Percentiles rank a stretch among this genome's conserved stretches.
Evolutionary conservation across 2,113 vertebrate species (phyloP).

Genomic region (Athene cunicularia): DNA sequence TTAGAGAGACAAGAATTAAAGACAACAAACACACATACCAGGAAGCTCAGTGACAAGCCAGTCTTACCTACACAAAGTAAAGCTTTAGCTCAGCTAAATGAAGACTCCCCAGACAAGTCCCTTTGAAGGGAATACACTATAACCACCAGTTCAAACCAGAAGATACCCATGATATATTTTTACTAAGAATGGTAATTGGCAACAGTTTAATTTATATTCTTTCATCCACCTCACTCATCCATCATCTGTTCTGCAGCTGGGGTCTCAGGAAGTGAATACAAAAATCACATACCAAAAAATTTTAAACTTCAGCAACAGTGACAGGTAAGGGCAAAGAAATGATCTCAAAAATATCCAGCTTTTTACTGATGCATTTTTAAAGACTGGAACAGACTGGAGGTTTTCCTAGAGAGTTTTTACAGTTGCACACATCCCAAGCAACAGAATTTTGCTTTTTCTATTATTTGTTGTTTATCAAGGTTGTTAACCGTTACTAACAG

Average conservation of each 20-base stretch:
- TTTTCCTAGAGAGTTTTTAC: not conserved
- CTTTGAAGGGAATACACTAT: not conserved
- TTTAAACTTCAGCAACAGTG: not conserved
- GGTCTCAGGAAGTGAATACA: not conserved
- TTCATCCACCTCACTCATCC: not conserved
- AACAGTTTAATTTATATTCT: not conserved
- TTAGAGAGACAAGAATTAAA: not conserved
- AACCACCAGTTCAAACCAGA: not conserved
- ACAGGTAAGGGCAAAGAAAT: not conserved
- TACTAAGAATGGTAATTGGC: not conserved
- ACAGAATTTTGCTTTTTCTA: not conserved
- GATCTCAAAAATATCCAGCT: not conserved
- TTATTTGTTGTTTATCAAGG: not conserved
- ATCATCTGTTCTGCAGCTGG: not conserved
- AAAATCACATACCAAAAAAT: not conserved
- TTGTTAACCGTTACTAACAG: not conserved
- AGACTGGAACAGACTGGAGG: not conserved
- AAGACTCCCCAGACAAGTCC: not conserved
- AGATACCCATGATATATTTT: not conserved
- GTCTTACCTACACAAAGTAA: not conserved
- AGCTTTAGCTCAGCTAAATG: accelerated
- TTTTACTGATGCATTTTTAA: not conserved
- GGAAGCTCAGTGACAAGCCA: not conserved
- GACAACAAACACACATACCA: accelerated
- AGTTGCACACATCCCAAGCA: not conserved